phyloP scores from a whole-genome alignment of 2,888 invertebrate genomes.

The Thyatira batis region DNA sequence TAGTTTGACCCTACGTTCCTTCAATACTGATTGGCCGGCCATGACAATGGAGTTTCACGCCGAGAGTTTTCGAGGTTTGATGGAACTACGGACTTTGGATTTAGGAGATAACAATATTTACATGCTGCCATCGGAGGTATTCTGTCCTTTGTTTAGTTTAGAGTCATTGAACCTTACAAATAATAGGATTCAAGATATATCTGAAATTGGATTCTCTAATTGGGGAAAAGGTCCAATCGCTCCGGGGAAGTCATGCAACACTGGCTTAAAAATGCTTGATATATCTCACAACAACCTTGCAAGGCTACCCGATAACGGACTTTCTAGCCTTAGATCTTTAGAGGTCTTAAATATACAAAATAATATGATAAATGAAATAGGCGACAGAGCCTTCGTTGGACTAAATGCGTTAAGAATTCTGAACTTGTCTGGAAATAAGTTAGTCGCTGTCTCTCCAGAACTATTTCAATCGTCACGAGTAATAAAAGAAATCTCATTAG shows the following conservation, averaged over 20 bases:
- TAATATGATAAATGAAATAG: conserved; percentile 88
- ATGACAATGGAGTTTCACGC: conserved; percentile 90
- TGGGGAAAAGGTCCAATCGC: conserved; percentile 86
- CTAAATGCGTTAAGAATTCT: conserved; percentile 86
- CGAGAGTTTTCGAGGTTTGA: conserved; percentile 87
- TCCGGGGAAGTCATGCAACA: conserved; percentile 87
- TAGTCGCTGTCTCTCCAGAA: conserved; percentile 90
- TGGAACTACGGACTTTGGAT: conserved; percentile 86
- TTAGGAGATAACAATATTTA: conserved; percentile 90
- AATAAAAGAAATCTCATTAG: conserved; percentile 87
- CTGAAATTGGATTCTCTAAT: conserved; percentile 88
- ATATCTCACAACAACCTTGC: conserved; percentile 88
- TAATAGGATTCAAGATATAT: conserved; percentile 90
- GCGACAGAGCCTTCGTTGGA: conserved; percentile 88
- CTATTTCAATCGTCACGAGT: conserved; percentile 88
- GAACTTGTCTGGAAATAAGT: conserved; percentile 90
- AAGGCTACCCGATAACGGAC: conserved; percentile 86
- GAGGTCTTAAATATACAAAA: conserved; percentile 87
- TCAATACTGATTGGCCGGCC: conserved; percentile 90
- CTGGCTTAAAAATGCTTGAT: conserved; percentile 86
- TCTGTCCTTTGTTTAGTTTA: conserved; percentile 87
- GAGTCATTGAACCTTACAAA: conserved; percentile 87
- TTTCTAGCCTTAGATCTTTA: conserved; percentile 86
- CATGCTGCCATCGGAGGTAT: conserved; percentile 86
- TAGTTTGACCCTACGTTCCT: conserved; percentile 86